Percentiles rank a stretch among this genome's conserved stretches.
Conservation (phyloP, 2,113 vertebrate species). For the Pycnonotus jocosus region DNA sequence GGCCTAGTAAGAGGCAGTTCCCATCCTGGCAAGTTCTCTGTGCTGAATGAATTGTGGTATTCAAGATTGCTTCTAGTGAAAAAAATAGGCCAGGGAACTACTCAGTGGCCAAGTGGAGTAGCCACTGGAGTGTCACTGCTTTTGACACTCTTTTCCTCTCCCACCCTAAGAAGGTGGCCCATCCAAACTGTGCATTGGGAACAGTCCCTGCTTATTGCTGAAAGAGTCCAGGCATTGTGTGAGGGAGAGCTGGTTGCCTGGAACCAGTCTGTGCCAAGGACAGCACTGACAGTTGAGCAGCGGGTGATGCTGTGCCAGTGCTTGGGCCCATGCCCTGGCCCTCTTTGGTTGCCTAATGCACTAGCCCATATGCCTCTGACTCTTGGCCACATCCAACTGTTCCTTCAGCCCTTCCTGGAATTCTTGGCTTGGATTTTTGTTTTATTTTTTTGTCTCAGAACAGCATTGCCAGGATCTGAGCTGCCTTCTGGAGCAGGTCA, state of each 20-base stretch:
- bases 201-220: background rate
- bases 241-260: background rate
- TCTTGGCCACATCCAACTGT: background rate
- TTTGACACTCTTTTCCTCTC: background rate
- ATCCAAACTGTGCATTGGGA: background rate
- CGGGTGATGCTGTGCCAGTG: background rate
- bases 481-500: background rate
- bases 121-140: background rate
- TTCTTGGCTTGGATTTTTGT: background rate
- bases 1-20: background rate
- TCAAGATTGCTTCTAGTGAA: background rate
- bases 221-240: background rate
- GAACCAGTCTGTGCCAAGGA: background rate
- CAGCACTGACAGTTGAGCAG: background rate
- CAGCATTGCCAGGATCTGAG: background rate
- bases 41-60: background rate
- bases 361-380: background rate
- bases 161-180: background rate
- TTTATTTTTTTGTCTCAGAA: constrained; percentile 5
- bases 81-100: background rate
- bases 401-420: constrained; percentile 18
- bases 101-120: background rate
- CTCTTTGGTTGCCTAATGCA: background rate
- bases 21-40: background rate
- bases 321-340: background rate